A percentile compares a stretch with the other conserved stretches of the same genome.
These are phyloP conservation scores for Cheumatopsyche charites DNA, from an alignment of 1,140 invertebrate species.

Conservation along the genomic window DNA sequence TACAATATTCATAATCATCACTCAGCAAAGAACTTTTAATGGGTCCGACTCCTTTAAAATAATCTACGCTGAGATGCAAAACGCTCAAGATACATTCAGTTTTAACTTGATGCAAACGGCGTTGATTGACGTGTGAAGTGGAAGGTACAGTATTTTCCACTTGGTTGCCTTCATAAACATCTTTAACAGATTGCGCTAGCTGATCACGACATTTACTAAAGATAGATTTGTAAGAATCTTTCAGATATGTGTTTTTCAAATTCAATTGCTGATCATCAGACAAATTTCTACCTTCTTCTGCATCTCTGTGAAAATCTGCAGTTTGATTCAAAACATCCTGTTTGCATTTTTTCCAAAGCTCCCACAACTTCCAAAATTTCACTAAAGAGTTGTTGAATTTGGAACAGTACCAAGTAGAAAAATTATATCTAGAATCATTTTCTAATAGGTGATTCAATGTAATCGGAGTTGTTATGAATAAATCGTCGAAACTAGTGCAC, in stretches of 20 bases:
- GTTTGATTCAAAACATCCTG: constrained; percentile 5
- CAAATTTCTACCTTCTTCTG: not conserved
- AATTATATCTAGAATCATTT: not conserved
- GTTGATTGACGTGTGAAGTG: not conserved
- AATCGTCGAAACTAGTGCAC: not conserved
- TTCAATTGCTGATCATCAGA: not conserved
- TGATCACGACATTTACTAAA: constrained; percentile 10
- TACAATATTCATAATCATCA: constrained; percentile 24
- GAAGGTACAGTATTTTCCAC: not conserved
- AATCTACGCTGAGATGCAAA: constrained; percentile 18
- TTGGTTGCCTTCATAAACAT: constrained; percentile 25
- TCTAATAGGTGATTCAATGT: not conserved
- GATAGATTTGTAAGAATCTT: constrained; percentile 18
- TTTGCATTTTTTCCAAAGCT: constrained; percentile 18
- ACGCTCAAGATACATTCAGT: constrained; percentile 7
- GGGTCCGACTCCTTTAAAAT: not conserved
- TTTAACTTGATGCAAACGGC: not conserved
- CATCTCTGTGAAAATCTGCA: not conserved
- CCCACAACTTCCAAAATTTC: constrained; percentile 29
- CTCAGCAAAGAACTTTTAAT: not conserved
- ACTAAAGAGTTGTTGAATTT: constrained; percentile 22
- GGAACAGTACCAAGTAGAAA: not conserved
- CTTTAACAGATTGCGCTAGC: constrained; percentile 19
- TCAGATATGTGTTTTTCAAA: constrained; percentile 12
- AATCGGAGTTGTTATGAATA: not conserved